A percentile compares a stretch with the other conserved stretches of the same genome.
Conservation (phyloP, 2,888 invertebrate species). For the Clivina fossor region DNA sequence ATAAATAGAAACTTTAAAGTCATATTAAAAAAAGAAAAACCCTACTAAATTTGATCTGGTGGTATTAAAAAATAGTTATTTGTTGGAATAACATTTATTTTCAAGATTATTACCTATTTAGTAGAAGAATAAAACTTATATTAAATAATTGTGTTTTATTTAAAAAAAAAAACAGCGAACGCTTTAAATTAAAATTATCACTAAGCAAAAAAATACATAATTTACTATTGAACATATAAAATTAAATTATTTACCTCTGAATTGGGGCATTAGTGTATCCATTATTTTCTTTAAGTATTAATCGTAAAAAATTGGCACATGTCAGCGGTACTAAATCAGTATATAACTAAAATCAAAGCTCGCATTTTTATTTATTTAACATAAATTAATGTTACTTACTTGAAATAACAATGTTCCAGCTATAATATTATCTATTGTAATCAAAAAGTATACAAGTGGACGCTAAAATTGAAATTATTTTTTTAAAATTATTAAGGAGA, state of each 20-base stretch:
- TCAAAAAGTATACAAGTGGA: conserved; percentile 59
- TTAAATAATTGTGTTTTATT: too few relatives aligned
- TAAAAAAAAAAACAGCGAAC: too few relatives aligned
- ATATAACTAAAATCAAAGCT: conserved; percentile 56
- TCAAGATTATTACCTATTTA: too few relatives aligned
- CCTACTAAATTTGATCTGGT: too few relatives aligned
- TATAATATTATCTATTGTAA: conserved; percentile 53
- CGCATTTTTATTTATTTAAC: neutral
- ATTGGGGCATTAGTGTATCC: conserved; percentile 61
- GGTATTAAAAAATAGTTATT: too few relatives aligned
- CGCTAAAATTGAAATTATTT: conserved; percentile 57
- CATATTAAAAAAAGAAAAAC: too few relatives aligned
- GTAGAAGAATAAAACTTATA: too few relatives aligned
- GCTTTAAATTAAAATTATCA: too few relatives aligned
- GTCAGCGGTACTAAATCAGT: conserved; percentile 61
- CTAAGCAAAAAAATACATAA: too few relatives aligned
- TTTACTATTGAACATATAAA: neutral
- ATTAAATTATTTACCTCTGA: conserved; percentile 52
- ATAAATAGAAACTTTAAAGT: too few relatives aligned
- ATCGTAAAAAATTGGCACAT: conserved; percentile 60
- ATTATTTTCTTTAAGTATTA: conserved; percentile 54
- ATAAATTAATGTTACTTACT: conserved; percentile 52
- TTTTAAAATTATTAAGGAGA: too few relatives aligned
- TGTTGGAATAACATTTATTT: too few relatives aligned
- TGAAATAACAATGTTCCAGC: conserved; percentile 61